Evolutionary conservation across 2,888 invertebrate genomes (phyloP), one percentile per base, ranked within the genome.

Genomic region (Octodonta nipae): DNA sequence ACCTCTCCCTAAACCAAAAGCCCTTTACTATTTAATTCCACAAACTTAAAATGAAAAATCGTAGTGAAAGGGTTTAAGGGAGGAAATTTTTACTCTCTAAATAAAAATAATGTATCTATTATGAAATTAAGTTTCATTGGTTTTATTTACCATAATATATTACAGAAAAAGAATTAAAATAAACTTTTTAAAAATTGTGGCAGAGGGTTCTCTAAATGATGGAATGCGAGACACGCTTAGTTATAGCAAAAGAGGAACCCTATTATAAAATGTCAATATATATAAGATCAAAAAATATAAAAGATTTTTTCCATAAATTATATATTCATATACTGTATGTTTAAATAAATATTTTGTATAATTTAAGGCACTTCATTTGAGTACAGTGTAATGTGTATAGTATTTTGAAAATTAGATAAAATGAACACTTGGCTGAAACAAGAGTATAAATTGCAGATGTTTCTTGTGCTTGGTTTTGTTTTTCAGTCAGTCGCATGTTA

Each of bases 151-250:
- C n/a, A n/a, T n/a, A n/a, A n/a, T n/a, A n/a, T n/a, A n/a, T n/a
- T n/a, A n/a, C n/a, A n/a, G n/a, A n/a, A n/a, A n/a, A n/a, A n/a
- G n/a, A n/a, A n/a, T n/a, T n/a, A n/a, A n/a, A n/a, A n/a, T n/a
- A n/a, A n/a, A n/a, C n/a, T n/a, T n/a, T n/a, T n/a, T n/a, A n/a
- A n/a, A n/a, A n/a, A n/a, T n/a, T n/a, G n/a, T n/a, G n/a, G n/a
- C n/a, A n/a, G n/a, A n/a, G n/a, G n/a, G n/a, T n/a, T n/a, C n/a
- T n/a, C n/a, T n/a, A n/a, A n/a, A n/a, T 22, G 22, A 22, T 22
- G 22, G 22, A 22, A 22, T 22, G 22, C 10, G 22, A 22, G 22
- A 22, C 22, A 22, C 22, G 22, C 22, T 11, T 22, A n/a, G n/a
- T 22, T 22, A 11, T 10, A 22, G 11, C 11, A 22, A 2, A 22